Evolutionary conservation across 2,113 vertebrate genomes (phyloP).

Genomic region (Phaetusa simplex): DNA sequence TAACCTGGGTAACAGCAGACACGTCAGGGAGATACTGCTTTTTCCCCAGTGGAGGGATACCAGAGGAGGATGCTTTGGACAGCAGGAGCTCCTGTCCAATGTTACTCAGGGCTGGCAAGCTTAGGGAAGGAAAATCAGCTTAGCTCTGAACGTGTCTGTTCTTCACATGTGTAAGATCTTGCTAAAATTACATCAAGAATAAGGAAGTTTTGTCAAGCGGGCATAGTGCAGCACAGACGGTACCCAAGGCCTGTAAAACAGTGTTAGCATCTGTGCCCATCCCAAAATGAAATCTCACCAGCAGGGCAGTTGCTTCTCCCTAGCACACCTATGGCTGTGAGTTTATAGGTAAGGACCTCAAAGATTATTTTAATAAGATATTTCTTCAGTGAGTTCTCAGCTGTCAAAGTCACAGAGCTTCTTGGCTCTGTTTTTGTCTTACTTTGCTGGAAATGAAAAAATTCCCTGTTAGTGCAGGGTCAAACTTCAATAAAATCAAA

Average conservation of each 20-base stretch:
- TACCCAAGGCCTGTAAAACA: neutral
- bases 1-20: neutral
- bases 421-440: neutral
- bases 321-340: neutral
- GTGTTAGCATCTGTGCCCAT: fast-evolving
- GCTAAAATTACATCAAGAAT: neutral
- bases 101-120: neutral
- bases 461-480: neutral
- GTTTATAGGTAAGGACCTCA: neutral
- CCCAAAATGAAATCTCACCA: neutral
- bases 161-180: neutral
- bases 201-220: neutral
- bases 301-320: neutral
- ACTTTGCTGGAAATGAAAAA: neutral
- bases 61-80: neutral
- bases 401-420: neutral
- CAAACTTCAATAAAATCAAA: neutral
- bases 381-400: neutral
- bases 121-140: neutral
- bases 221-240: neutral
- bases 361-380: neutral
- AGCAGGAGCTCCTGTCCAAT: neutral
- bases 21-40: neutral
- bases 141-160: neutral
- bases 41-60: neutral